These are phyloP conservation scores for Ptychodera flava DNA, from an alignment of 35 echinoderm and acorn worm genomes.

Conservation along the genomic window DNA sequence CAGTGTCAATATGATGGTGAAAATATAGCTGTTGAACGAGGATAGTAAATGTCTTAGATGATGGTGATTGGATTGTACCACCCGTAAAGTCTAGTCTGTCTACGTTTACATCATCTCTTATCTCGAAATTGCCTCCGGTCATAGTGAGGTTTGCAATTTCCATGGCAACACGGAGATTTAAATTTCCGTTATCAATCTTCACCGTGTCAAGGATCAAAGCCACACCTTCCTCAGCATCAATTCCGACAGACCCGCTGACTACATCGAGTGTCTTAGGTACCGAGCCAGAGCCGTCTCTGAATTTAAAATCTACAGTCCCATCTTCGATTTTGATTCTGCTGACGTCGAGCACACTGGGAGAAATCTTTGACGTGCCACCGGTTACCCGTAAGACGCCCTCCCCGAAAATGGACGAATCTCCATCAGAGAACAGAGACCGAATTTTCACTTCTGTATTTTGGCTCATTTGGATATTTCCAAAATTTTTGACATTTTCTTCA, in stretches of 20 bases:
- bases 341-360: neutral
- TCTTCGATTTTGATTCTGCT: neutral
- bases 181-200: too few relatives aligned
- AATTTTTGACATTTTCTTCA: neutral
- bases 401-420: neutral
- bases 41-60: neutral
- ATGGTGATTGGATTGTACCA: neutral
- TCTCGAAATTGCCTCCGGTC: neutral
- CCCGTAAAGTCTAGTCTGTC: neutral
- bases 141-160: neutral
- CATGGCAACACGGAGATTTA: too few relatives aligned
- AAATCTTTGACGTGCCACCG: neutral
- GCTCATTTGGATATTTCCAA: neutral
- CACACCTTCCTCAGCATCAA: neutral
- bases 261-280: neutral
- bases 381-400: neutral
- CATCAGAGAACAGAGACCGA: neutral
- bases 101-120: neutral
- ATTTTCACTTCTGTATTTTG: neutral
- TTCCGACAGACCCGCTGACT: neutral
- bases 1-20: neutral
- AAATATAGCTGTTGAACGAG: neutral
- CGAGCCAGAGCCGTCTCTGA: neutral
- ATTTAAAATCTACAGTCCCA: neutral
- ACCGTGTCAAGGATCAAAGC: neutral